Conservation (phyloP, 2,113 vertebrate genomes). For the Panurus biarmicus region DNA sequence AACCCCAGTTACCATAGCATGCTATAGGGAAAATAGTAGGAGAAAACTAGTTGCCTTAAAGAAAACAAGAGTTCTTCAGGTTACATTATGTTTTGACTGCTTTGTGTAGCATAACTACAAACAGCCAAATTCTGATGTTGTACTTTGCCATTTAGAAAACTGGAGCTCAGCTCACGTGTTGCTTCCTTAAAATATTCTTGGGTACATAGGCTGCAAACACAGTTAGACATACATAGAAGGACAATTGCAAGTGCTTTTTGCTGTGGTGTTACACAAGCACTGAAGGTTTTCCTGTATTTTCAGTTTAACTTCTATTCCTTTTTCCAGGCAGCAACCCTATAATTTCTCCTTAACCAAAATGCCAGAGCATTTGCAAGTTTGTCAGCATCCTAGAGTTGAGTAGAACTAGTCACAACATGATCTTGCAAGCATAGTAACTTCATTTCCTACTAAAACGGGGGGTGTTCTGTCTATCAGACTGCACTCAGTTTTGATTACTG, state of each 20-base stretch:
- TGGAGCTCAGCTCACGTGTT: neutral
- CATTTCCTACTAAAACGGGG: neutral
- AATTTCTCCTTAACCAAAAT: neutral
- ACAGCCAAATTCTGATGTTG: neutral
- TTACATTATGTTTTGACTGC: neutral
- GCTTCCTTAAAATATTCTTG: neutral
- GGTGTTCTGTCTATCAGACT: neutral
- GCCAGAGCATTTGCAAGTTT: neutral
- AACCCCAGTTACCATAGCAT: neutral
- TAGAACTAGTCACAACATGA: neutral
- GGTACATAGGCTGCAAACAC: neutral
- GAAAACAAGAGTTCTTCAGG: neutral
- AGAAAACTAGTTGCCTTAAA: neutral
- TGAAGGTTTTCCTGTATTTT: neutral
- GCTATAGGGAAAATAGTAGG: neutral
- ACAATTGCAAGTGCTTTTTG: neutral
- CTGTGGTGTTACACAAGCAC: neutral
- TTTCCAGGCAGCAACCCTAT: neutral
- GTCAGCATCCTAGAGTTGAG: neutral
- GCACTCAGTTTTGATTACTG: neutral
- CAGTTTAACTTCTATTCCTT: neutral
- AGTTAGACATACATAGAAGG: neutral
- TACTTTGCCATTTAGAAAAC: neutral
- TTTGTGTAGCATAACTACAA: neutral
- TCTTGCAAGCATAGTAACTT: neutral